Percentiles rank a stretch among this genome's conserved stretches.
Evolutionary conservation across 2,888 invertebrate genomes (phyloP).

Genomic region (Catocala nupta): DNA sequence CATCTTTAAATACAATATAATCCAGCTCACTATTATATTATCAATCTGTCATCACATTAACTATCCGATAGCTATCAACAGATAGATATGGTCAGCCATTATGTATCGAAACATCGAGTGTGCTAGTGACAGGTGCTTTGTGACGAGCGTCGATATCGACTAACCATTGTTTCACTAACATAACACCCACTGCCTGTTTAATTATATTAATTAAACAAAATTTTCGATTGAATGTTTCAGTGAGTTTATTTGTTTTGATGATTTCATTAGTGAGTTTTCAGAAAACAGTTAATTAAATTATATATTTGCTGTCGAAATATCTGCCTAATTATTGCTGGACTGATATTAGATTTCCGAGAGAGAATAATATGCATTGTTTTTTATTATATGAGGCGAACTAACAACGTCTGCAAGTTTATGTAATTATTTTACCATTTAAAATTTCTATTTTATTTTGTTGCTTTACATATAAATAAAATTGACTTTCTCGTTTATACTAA

Average conservation of each 20-base stretch:
- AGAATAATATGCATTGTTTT: too few species aligned
- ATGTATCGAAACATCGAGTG: slow-evolving; percentile 16
- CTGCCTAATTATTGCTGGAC: too few species aligned
- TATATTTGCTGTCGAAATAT: too few species aligned
- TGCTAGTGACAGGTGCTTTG: slow-evolving; percentile 51
- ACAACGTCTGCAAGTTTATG: too few species aligned
- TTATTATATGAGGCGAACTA: too few species aligned
- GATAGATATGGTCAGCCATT: slow-evolving; percentile 9
- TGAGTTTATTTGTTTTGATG: too few species aligned
- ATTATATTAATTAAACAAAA: slow-evolving; percentile 13
- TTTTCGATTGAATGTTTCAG: neutral
- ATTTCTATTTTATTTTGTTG: too few species aligned
- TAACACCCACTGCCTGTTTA: slow-evolving; percentile 15
- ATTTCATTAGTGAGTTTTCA: neutral
- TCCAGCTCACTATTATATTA: neutral
- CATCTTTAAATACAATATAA: neutral
- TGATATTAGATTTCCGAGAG: too few species aligned
- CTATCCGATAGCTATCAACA: neutral
- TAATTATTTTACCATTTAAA: too few species aligned
- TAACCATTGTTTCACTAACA: slow-evolving; percentile 37
- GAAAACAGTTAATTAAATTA: neutral
- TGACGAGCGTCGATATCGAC: slow-evolving; percentile 36
- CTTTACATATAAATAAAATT: too few species aligned
- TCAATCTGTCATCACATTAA: neutral
- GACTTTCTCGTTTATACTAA: too few species aligned